Percentiles rank a stretch among this genome's conserved stretches.
These are phyloP conservation scores for Pluvianellus socialis DNA, from an alignment of 2,113 vertebrate species.

Conservation along the genomic window DNA sequence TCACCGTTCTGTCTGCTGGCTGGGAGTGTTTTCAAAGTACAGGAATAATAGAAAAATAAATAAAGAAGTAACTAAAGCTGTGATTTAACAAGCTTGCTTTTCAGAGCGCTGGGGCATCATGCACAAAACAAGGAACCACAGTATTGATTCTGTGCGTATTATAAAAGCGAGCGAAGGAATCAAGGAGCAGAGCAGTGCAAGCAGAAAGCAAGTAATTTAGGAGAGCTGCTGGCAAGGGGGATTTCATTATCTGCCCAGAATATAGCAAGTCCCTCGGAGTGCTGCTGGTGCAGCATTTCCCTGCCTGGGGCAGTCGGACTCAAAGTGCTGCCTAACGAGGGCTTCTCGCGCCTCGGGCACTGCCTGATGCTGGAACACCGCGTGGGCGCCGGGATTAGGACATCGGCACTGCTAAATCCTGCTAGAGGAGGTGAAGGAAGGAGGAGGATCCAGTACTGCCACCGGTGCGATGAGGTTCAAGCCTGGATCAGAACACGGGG, in stretches of 20 bases:
- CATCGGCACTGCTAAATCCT: not conserved
- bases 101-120: not conserved
- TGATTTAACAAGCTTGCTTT: not conserved
- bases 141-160: not conserved
- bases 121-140: not conserved
- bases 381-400: not conserved
- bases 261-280: not conserved
- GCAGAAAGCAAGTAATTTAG: not conserved
- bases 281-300: not conserved
- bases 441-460: not conserved
- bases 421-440: not conserved
- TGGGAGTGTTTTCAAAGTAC: not conserved
- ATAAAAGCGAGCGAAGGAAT: not conserved
- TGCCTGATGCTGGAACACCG: not conserved
- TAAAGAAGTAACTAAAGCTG: not conserved
- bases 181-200: not conserved
- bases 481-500: not conserved
- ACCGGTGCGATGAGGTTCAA: fast-evolving
- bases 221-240: not conserved
- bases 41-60: not conserved
- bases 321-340: not conserved
- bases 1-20: not conserved
- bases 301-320: not conserved
- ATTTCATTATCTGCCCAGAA: not conserved
- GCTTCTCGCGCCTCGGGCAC: not conserved